A percentile compares a stretch with the other conserved stretches of the same genome.
These are phyloP conservation scores for Gari tellinella DNA, from an alignment of 2,888 invertebrate genomes.

Conservation along the genomic window DNA sequence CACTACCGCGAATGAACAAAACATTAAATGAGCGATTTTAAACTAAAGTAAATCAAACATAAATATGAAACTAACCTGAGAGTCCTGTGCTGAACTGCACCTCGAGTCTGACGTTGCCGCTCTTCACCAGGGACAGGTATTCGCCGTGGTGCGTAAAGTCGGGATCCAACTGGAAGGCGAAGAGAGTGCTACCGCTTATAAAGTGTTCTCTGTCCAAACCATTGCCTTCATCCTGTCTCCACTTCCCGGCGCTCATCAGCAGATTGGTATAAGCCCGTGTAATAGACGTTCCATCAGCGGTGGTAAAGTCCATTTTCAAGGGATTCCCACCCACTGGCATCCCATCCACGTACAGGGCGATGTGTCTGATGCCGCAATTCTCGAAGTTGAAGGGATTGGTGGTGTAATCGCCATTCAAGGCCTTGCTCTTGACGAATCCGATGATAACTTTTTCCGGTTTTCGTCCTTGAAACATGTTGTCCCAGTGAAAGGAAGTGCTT, in stretches of 20 bases:
- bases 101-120: too few species aligned
- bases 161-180: too few species aligned
- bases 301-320: slow-evolving; percentile 29
- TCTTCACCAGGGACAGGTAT: too few species aligned
- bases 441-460: slow-evolving; percentile 17
- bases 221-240: slow-evolving; percentile 26
- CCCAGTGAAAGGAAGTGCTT: slow-evolving; percentile 26
- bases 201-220: too few species aligned
- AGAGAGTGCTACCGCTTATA: too few species aligned
- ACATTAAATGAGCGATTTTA: too few species aligned
- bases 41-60: too few species aligned
- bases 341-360: slow-evolving; percentile 24
- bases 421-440: slow-evolving; percentile 25
- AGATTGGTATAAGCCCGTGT: slow-evolving; percentile 34
- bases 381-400: slow-evolving; percentile 34
- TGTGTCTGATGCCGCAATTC: slow-evolving; percentile 20
- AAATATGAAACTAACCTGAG: too few species aligned
- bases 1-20: too few species aligned
- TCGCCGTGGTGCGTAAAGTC: too few species aligned
- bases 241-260: slow-evolving; percentile 24
- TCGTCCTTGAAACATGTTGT: slow-evolving; percentile 41
- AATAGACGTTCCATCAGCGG: neutral
- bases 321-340: slow-evolving; percentile 28
- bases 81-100: too few species aligned
- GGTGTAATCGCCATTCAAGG: slow-evolving; percentile 26